A percentile compares a stretch with the other conserved stretches of the same genome.
These are phyloP conservation scores for Pseudococcus longispinus DNA, from an alignment of 2,888 invertebrate species.

Conservation along the genomic window DNA sequence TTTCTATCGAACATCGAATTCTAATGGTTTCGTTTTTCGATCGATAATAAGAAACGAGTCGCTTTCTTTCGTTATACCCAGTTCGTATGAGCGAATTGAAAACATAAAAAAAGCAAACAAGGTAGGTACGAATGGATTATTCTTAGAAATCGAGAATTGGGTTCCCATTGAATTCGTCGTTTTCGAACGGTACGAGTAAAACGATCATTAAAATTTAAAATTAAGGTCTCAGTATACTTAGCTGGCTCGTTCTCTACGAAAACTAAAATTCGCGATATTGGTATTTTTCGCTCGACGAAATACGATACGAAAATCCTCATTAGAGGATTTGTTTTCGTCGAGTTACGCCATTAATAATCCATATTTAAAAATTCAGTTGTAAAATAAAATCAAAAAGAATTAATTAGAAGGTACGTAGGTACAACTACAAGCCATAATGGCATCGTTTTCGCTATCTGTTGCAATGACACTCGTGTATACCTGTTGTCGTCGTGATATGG, in stretches of 20 bases:
- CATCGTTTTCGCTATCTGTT: neutral
- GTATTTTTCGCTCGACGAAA: neutral
- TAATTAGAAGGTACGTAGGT: neutral
- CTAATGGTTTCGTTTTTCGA: neutral
- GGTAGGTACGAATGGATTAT: neutral
- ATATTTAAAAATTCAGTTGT: neutral
- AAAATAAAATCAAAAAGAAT: neutral
- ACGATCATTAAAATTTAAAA: neutral
- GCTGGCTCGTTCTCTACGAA: neutral
- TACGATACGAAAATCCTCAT: neutral
- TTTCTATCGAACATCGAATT: neutral
- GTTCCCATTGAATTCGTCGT: neutral
- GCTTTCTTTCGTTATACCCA: neutral
- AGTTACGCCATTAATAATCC: neutral
- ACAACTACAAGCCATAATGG: neutral
- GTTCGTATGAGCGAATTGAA: neutral
- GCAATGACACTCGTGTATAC: neutral
- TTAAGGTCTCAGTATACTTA: neutral
- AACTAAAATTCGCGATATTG: neutral
- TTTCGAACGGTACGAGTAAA: neutral
- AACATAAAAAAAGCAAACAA: neutral
- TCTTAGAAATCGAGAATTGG: neutral
- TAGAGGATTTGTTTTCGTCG: neutral
- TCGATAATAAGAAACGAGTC: neutral
- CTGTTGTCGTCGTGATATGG: neutral